Base-by-base conservation (phyloP, 2,888 invertebrate species). In the Leptinotarsa tumamoca region DNA sequence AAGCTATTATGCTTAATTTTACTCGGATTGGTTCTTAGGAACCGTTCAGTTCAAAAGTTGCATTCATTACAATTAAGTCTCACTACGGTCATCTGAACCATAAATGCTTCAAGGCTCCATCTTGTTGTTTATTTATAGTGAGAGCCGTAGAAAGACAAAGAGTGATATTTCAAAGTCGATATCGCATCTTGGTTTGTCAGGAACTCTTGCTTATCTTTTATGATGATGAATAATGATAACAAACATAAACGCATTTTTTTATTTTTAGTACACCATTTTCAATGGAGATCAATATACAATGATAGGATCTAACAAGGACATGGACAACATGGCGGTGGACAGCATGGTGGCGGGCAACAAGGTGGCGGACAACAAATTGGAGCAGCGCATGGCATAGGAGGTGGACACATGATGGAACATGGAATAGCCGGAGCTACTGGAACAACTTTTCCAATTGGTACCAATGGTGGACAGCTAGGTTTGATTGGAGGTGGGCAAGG, bases 401-500 rank as follows among this genome's bases (percentile, higher is more conserved):
- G 84, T 7, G 84, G 84, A 77, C 84, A 82, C 15, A 83, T 82
- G 15, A 81, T 76, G 27, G 85, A 83, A 77, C 82, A 82, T 2
- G 85, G 84, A 10, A 82, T 77, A 18, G 83, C 83, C 52, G 85
- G 84, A 66, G 82, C 80, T 23, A 82, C 80, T 4, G 83, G 82
- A 14, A 83, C 81, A 14, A 85, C 83, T 69, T 80, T 78, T 43
- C 85, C 86, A 7, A 86, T 81, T 17, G 85, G 85, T 4, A 85
- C 84, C 27, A 83, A 78, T 49, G 85, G 85, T 56, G 86, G 86
- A 61, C 85, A 84, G 10, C 81, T 78, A 21, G 85, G 84, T 56
- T 82, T 81, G 54, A 85, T 82, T 7, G 84, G 83, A 17, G 86
- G 85, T 43, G 86, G 86, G 71, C 85, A 84, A 1, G 85, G 85